Conservation (phyloP, 2,113 vertebrate species). For the Bubo blakistoni region DNA sequence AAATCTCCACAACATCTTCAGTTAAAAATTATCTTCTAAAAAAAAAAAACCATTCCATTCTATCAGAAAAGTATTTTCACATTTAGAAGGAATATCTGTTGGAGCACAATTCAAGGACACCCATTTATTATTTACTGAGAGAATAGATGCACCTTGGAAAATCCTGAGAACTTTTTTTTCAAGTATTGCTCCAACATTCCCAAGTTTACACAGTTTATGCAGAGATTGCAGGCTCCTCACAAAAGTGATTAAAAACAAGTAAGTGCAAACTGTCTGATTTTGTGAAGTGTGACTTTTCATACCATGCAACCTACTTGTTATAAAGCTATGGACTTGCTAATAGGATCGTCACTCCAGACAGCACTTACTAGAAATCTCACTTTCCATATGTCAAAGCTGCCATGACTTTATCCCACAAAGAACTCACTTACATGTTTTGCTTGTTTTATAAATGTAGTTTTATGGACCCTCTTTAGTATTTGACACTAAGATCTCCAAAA, state of each 20-base stretch:
- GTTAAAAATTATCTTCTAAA: background rate
- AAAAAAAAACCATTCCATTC: background rate
- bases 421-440: background rate
- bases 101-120: background rate
- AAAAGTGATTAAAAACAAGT: background rate
- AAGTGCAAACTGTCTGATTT: slow-evolving; percentile 1
- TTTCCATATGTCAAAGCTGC: slow-evolving; percentile 4
- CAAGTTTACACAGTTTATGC: background rate
- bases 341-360: background rate
- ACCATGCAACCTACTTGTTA: background rate
- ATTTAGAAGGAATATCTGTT: background rate
- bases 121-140: background rate
- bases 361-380: slow-evolving; percentile 3
- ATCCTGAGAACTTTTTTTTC: background rate
- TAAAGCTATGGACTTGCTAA: slow-evolving; percentile 8
- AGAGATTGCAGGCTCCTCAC: background rate
- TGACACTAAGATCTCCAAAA: background rate
- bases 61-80: background rate
- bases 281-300: background rate
- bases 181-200: background rate
- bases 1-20: background rate
- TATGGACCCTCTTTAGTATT: background rate
- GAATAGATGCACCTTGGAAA: background rate
- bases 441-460: background rate
- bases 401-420: background rate